Evolutionary conservation across 2,113 vertebrate species (phyloP).

Genomic region (Canis aureus): DNA sequence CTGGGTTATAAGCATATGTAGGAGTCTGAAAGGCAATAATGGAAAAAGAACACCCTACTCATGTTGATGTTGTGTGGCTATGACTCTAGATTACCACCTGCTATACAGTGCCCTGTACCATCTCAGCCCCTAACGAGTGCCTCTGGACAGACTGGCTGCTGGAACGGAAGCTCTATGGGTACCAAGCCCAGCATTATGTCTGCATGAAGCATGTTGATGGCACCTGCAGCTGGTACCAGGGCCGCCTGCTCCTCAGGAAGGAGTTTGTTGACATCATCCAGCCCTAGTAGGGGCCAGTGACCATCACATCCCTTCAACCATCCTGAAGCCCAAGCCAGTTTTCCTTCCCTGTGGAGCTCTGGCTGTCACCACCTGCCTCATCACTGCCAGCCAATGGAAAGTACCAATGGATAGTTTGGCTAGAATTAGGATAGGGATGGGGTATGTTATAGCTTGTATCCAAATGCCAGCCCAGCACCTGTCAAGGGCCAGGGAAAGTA

Average conservation of each 20-base stretch:
- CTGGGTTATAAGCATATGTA: neutral
- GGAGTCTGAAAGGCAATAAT: neutral
- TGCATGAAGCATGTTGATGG: slow-evolving; percentile 92
- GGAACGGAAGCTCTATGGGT: slow-evolving; percentile 90
- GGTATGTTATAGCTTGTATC: slow-evolving; percentile 32
- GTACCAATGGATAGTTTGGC: slow-evolving; percentile 37
- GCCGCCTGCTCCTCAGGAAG: slow-evolving; percentile 90
- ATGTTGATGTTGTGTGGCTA: slow-evolving; percentile 44
- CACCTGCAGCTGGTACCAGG: slow-evolving; percentile 94
- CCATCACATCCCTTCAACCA: slow-evolving; percentile 4
- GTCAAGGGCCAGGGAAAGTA: slow-evolving; percentile 54
- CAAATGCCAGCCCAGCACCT: neutral
- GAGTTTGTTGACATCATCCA: slow-evolving; percentile 92
- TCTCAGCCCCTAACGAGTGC: slow-evolving; percentile 91
- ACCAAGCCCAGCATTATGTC: slow-evolving; percentile 93
- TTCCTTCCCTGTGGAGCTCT: slow-evolving; percentile 61
- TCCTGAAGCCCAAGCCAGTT: slow-evolving; percentile 56
- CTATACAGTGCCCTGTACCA: slow-evolving; percentile 90
- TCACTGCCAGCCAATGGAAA: slow-evolving; percentile 49
- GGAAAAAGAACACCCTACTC: neutral
- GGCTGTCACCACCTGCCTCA: slow-evolving; percentile 50
- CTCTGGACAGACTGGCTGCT: slow-evolving; percentile 95
- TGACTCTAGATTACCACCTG: slow-evolving; percentile 93
- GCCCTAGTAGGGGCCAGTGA: slow-evolving; percentile 86
- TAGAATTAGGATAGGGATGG: slow-evolving; percentile 38